A percentile compares a stretch with the other conserved stretches of the same genome.
These are phyloP conservation scores for Epinotia bilunana DNA, from an alignment of 2,888 invertebrate genomes.

Conservation along the genomic window DNA sequence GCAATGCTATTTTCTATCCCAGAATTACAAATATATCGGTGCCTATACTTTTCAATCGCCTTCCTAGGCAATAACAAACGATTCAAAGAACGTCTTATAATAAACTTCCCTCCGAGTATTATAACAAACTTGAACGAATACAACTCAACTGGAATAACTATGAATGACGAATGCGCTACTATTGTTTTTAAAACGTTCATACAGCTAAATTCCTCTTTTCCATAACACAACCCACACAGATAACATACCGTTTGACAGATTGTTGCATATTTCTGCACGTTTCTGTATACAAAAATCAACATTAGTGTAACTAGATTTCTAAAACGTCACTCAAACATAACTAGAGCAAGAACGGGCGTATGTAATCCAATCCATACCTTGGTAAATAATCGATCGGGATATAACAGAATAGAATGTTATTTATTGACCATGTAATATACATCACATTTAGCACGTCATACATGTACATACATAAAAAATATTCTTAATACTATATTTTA, in stretches of 20 bases:
- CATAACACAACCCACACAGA: not conserved
- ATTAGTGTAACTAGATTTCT: too few species aligned
- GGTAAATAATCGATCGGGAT: too few species aligned
- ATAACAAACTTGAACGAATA: not conserved
- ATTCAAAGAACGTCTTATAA: not conserved
- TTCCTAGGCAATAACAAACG: conserved; percentile 7
- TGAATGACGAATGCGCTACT: not conserved
- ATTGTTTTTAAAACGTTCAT: conserved; percentile 5
- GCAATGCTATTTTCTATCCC: not conserved
- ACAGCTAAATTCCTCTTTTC: not conserved
- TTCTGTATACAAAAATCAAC: too few species aligned
- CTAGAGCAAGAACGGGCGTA: too few species aligned
- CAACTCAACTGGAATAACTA: not conserved
- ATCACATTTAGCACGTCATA: too few species aligned
- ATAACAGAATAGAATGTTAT: too few species aligned
- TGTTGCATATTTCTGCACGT: not conserved
- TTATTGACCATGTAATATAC: too few species aligned
- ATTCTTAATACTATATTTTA: too few species aligned
- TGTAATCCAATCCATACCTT: too few species aligned
- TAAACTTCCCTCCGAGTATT: not conserved
- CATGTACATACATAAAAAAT: too few species aligned
- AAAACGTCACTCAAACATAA: too few species aligned
- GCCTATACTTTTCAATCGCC: not conserved
- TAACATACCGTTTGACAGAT: not conserved
- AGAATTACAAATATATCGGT: not conserved